phyloP scores from a whole-genome alignment of 2,888 invertebrate genomes.

The Lepeophtheirus nordmannii region DNA sequence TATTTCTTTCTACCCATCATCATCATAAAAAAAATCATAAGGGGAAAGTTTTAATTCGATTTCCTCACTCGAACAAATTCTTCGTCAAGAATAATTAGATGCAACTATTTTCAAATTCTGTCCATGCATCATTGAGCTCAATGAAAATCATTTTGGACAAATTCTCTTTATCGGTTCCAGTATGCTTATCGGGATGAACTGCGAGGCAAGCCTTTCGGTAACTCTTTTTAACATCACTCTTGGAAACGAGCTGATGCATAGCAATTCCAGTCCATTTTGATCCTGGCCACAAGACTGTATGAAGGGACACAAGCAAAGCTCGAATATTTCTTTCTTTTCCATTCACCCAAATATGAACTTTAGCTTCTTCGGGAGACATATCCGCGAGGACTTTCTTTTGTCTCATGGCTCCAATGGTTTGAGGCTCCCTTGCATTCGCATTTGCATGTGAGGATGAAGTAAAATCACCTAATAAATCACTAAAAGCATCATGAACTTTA shows the following conservation, averaged over 20 bases:
- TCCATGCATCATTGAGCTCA: slow-evolving; percentile 97
- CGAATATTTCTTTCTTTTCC: slow-evolving; percentile 94
- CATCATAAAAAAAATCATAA: no score
- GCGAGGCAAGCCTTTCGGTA: slow-evolving; percentile 89
- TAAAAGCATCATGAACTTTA: slow-evolving; percentile 56
- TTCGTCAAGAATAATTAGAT: no score
- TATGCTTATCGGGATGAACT: slow-evolving; percentile 98
- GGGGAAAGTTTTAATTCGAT: no score
- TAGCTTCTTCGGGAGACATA: slow-evolving; percentile 80
- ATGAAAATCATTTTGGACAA: slow-evolving; percentile 93
- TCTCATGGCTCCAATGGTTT: slow-evolving; percentile 79
- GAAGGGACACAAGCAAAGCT: slow-evolving; percentile 81
- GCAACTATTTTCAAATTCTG: slow-evolving; percentile 70
- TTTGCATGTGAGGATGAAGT: not conserved
- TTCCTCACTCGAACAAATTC: no score
- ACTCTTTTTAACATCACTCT: slow-evolving; percentile 84
- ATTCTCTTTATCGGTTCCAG: slow-evolving; percentile 76
- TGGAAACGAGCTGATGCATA: slow-evolving; percentile 82
- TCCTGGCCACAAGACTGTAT: slow-evolving; percentile 80
- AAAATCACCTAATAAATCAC: slow-evolving; percentile 60
- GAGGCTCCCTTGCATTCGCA: slow-evolving; percentile 23
- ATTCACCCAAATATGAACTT: slow-evolving; percentile 60
- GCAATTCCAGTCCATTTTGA: slow-evolving; percentile 78
- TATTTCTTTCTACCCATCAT: no score
- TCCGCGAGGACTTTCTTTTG: slow-evolving; percentile 67